Conservation (phyloP, 37 sponge, comb jelly and placozoan species). For the Aphrocallistes beatrix region DNA sequence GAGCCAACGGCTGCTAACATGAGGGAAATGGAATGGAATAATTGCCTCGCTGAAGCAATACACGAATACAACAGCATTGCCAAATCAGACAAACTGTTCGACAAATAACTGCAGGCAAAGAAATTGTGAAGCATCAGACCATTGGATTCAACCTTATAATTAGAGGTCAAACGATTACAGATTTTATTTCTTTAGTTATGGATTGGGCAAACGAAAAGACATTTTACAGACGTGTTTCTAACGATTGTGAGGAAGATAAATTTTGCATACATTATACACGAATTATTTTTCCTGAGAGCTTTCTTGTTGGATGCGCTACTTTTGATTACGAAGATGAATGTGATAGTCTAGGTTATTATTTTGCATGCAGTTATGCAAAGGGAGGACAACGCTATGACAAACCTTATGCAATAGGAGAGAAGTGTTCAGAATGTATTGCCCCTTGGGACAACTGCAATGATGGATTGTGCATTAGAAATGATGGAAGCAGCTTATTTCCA, state of each 20-base stretch:
- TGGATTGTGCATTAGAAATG: background rate
- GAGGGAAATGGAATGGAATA: background rate
- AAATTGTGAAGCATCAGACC: background rate
- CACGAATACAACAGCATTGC: background rate
- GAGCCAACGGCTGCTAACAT: background rate
- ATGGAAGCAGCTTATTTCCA: background rate
- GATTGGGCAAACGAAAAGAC: background rate
- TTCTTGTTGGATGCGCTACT: background rate
- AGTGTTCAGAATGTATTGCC: background rate
- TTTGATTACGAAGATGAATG: background rate
- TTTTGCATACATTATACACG: background rate
- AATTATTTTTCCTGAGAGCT: background rate
- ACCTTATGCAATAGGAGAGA: background rate
- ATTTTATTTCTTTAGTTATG: background rate
- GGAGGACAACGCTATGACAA: background rate
- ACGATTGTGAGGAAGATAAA: background rate
- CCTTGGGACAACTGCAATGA: background rate
- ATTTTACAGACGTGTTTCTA: background rate
- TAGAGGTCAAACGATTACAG: background rate
- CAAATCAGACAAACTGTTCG: background rate
- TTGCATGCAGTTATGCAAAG: background rate
- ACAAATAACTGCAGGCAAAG: background rate
- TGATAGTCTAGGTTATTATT: background rate
- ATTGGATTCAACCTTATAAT: background rate
- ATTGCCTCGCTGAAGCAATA: background rate